Percentiles rank a stretch among this genome's conserved stretches.
These are phyloP conservation scores for Ancistrus triradiatus DNA, from an alignment of 2,113 vertebrate species.

Conservation along the genomic window DNA sequence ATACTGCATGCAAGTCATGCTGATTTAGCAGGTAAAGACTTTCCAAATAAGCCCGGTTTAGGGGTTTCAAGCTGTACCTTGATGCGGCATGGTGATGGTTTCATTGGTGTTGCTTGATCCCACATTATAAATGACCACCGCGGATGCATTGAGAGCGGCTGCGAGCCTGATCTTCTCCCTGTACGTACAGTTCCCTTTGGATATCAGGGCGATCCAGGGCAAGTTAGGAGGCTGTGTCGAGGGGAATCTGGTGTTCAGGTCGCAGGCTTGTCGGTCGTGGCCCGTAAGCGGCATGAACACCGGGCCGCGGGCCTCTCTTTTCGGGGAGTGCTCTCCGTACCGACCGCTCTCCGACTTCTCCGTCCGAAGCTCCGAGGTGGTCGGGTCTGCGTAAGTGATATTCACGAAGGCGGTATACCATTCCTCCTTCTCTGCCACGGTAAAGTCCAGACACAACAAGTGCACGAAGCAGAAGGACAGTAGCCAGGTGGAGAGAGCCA, in stretches of 20 bases:
- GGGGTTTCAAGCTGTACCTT: conserved; percentile 76
- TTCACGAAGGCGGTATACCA: conserved; percentile 99
- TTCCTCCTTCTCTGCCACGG: conserved; percentile 96
- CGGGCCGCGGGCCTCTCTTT: conserved; percentile 84
- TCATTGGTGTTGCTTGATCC: conserved; percentile 83
- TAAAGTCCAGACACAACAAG: conserved; percentile 93
- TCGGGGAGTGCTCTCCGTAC: conserved; percentile 93
- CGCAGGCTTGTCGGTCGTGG: conserved; percentile 82
- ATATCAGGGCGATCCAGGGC: conserved; percentile 89
- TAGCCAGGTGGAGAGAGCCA: conserved; percentile 95
- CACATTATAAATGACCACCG: conserved; percentile 90
- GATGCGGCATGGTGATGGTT: conserved; percentile 90
- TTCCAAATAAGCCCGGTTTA: not conserved
- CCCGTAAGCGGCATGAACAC: conserved; percentile 72
- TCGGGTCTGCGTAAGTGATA: conserved; percentile 88
- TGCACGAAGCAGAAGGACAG: conserved; percentile 95
- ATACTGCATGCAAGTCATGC: too few species aligned
- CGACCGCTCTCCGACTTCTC: conserved; percentile 95
- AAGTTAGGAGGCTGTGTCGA: conserved; percentile 54
- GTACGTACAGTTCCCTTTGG: conserved; percentile 86
- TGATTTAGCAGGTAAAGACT: too few species aligned
- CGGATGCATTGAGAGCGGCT: conserved; percentile 84
- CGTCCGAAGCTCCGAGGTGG: conserved; percentile 70
- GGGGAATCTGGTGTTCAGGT: conserved; percentile 78
- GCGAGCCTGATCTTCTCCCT: conserved; percentile 89